A percentile compares a stretch with the other conserved stretches of the same genome.
Evolutionary conservation across 2,113 vertebrate species (phyloP).

Genomic region (Bungarus multicinctus): DNA sequence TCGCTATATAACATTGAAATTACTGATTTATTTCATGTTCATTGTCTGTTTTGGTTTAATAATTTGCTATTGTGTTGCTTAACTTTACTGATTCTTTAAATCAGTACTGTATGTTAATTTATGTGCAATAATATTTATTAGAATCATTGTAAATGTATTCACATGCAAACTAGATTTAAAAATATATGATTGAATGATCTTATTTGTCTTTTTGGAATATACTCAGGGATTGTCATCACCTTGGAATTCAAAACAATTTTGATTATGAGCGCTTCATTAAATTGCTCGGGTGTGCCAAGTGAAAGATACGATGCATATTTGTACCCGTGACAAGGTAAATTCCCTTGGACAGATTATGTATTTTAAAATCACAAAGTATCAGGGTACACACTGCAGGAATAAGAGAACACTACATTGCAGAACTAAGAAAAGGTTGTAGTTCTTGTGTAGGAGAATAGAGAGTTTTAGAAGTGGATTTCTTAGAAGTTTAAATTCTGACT

Average conservation of each 20-base stretch:
- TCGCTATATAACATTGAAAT: no score
- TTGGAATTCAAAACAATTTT: constrained; percentile 94
- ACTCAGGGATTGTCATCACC: constrained; percentile 89
- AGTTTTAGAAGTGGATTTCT: neutral
- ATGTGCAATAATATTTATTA: no score
- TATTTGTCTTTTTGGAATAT: constrained; percentile 46
- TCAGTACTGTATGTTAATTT: no score
- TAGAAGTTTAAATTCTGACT: neutral
- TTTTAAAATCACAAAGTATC: no score
- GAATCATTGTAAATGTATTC: neutral
- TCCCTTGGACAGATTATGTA: accelerated
- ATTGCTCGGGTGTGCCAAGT: constrained; percentile 86
- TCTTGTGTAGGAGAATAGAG: neutral
- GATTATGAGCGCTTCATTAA: constrained; percentile 86
- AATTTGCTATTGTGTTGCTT: no score
- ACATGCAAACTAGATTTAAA: neutral
- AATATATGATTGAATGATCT: constrained; percentile 28
- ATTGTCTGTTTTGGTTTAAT: no score
- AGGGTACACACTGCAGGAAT: neutral
- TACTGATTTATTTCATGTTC: no score
- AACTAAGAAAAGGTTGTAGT: neutral
- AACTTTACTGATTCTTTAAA: no score
- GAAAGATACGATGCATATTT: constrained; percentile 77
- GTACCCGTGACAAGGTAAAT: constrained; percentile 89
- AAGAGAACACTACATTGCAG: neutral